Evolutionary conservation across 2,888 invertebrate species (phyloP).

Genomic region (Pocota personata): DNA sequence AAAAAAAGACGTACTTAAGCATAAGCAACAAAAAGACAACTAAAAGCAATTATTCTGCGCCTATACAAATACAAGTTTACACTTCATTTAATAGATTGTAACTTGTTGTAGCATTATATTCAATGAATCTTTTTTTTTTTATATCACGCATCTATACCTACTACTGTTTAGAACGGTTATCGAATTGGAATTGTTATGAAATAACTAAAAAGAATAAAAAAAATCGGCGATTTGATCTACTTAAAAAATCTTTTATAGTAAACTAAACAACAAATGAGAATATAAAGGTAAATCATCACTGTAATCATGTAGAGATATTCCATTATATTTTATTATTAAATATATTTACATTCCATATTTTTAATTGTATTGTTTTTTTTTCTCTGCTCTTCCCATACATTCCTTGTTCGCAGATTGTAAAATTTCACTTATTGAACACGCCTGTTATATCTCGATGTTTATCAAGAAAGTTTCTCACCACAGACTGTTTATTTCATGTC

Average conservation of each 20-base stretch:
- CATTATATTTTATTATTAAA: conserved; percentile 74
- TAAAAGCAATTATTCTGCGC: conserved; percentile 59
- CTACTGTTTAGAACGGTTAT: conserved; percentile 59
- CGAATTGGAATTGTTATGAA: conserved; percentile 67
- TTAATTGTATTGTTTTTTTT: conserved; percentile 22
- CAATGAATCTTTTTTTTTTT: conserved; percentile 56
- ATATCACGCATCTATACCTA: conserved; percentile 52
- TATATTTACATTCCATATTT: conserved; percentile 74
- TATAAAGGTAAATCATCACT: conserved; percentile 68
- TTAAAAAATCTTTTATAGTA: conserved; percentile 45
- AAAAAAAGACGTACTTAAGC: conserved; percentile 69
- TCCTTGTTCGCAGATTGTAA: too few relatives aligned
- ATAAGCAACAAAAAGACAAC: conserved; percentile 66
- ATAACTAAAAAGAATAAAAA: conserved; percentile 46
- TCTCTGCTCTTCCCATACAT: neutral
- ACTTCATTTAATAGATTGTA: conserved; percentile 3
- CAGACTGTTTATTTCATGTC: too few relatives aligned
- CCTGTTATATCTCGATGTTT: too few relatives aligned
- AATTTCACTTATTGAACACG: too few relatives aligned
- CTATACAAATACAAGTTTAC: conserved; percentile 40
- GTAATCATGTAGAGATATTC: conserved; percentile 73
- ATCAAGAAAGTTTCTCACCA: too few relatives aligned
- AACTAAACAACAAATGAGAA: conserved; percentile 29
- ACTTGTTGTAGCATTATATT: conserved; percentile 56
- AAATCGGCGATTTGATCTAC: conserved; percentile 60